These are phyloP conservation scores for Elysia crispata DNA, from an alignment of 2,888 invertebrate genomes.

Conservation along the genomic window DNA sequence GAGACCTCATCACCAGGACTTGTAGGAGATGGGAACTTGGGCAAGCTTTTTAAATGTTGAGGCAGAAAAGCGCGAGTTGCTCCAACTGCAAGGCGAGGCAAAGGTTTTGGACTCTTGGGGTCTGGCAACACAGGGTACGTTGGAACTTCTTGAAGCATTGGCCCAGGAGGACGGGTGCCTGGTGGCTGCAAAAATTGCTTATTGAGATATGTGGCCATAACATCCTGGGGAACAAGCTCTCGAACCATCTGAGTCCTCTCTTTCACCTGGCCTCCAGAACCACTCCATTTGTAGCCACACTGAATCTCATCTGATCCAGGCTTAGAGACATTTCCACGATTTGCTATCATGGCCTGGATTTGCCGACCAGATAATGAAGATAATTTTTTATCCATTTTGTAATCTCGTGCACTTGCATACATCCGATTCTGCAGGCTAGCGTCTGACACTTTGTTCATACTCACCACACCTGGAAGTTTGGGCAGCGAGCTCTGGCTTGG, in stretches of 20 bases:
- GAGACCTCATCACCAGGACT: slow-evolving; percentile 9
- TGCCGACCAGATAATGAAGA: slow-evolving; percentile 1
- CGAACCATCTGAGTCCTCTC: slow-evolving; percentile 46
- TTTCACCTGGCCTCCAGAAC: slow-evolving; percentile 47
- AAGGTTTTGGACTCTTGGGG: slow-evolving; percentile 12
- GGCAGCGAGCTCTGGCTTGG: neutral
- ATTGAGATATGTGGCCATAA: slow-evolving; percentile 39
- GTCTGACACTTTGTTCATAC: slow-evolving; percentile 21
- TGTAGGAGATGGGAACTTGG: neutral
- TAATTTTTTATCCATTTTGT: slow-evolving; percentile 29
- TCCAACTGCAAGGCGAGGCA: neutral
- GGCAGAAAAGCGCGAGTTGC: neutral
- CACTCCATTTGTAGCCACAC: slow-evolving; percentile 50
- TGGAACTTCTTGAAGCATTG: neutral
- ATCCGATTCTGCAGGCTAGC: slow-evolving; percentile 41
- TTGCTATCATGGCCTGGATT: slow-evolving; percentile 36
- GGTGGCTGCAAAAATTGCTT: neutral
- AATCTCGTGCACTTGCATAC: slow-evolving; percentile 47
- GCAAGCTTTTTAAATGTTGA: neutral
- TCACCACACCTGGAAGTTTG: neutral
- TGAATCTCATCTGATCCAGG: slow-evolving; percentile 37
- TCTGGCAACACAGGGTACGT: neutral
- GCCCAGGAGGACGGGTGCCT: neutral
- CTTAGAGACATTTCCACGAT: slow-evolving; percentile 11
- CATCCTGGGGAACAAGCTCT: slow-evolving; percentile 42